Evolutionary conservation across 2,888 invertebrate genomes (phyloP), one percentile per base, ranked within the genome.

Genomic region (Oasisia sp.): DNA sequence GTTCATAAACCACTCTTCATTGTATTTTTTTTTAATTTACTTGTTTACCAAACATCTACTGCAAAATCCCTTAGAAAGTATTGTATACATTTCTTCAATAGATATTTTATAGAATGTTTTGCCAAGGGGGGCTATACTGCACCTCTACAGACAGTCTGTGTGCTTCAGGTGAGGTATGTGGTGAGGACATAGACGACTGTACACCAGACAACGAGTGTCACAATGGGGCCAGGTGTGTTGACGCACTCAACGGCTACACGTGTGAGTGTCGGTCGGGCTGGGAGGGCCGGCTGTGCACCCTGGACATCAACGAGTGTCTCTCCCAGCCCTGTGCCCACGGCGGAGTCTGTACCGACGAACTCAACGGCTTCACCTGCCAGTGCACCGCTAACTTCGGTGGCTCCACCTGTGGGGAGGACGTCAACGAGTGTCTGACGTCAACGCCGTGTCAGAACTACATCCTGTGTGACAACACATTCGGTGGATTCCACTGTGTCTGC

Each of bases 241-340:
- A 94, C 89, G 93, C 92, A 1, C 74, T 94, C 58, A 93, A 93
- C 91, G 45, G 90, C 27, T 94, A 94, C 93, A 93, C 89, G 32
- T 94, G 94, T 89, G 38, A 90, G 44, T 94, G 94, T 91, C 44
- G 91, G 9, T 50, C 91, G 19, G 96, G 96, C 0, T 96, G 94
- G 93, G 95, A 95, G 0, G 99, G 99, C 0, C 98, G 98, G 0
- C 97, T 98, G 92, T 99, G 99, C 95, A 99, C 99, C 96, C 99
- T 99, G 0, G 99, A 99, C 95, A 98, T 99, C 94, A 99, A 99
- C 95, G 99, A 99, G 95, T 99, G 99, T 95, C 97, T 99, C 0
- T 98, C 98, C 0, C 98, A 98, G 96, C 99, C 99, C 0, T 96
- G 96, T 95, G 97, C 98, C 0, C 99, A 99, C 0, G 99, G 98